Base-by-base conservation (phyloP, 2,113 vertebrate genomes). In the Probosciger aterrimus region DNA sequence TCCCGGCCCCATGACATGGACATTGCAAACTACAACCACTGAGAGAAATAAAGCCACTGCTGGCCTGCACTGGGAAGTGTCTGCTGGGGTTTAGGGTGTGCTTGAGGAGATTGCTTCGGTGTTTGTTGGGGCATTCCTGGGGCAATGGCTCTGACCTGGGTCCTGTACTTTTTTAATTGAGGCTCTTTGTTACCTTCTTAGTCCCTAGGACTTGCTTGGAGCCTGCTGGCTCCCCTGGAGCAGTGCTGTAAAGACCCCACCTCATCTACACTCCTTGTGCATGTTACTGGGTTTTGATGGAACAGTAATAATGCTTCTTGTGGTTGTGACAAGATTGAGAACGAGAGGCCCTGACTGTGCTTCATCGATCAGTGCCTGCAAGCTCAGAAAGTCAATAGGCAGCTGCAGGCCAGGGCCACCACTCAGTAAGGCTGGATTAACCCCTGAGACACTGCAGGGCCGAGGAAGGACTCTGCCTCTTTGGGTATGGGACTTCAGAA, bases 21-120 rank as follows among this genome's bases (percentile, higher is more conserved):
- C 0, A 0, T 1, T 35, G 43, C 37, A 53, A 87, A 84, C 35
- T 5, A 2, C 5, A 73, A 0, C 14, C 12, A 1, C 14, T 6
- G 64, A 47, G 31, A 37, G 59, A 41, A 25, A 20, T 2, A 7
- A 49, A 78, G 43, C 14, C 19, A 1, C 47, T 50, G 49, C 53
- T 41, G 49, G 18, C 35, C 65, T 47, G 13, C 1, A 0, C 59
- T 64, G 71, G 52, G 18, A 37, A 14, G 30, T 1, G 10, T 31
- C 41, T 85, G 18, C 68, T 43, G 35, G 0, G 27, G 37, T 67
- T 75, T 33, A 20, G 55, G 80, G 67, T 55, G 41, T 15, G 9
- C 18, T 78, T 67, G 41, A 92, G 74, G 57, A 10, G 15, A 28
- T 62, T 44, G 44, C 30, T 35, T n/a, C 9, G 50, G 7, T 16